These are phyloP conservation scores for Ochotona curzoniae DNA, from an alignment of 2,113 vertebrate species.

Conservation along the genomic window DNA sequence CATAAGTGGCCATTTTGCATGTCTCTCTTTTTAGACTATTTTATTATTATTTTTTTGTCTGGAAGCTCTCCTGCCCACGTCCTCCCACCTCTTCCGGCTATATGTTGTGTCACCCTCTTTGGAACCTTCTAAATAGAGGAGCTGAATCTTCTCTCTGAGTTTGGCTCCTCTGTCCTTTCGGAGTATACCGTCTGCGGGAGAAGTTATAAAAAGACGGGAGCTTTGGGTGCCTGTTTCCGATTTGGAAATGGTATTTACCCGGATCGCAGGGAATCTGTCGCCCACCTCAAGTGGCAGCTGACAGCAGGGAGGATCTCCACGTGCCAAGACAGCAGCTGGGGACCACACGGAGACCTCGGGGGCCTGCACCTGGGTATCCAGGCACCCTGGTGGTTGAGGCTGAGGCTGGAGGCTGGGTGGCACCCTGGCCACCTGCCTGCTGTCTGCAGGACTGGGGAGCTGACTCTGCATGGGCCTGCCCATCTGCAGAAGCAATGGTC, in stretches of 20 bases:
- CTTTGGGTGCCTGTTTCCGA: conserved; percentile 55
- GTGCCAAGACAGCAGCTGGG: not conserved
- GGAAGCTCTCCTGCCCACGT: not conserved
- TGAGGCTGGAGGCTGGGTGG: not conserved
- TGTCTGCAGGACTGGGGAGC: not conserved
- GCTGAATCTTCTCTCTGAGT: not conserved
- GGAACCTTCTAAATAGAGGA: conserved; percentile 57
- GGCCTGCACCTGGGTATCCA: not conserved
- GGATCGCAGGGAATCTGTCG: conserved; percentile 37
- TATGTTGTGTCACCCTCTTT: conserved; percentile 60
- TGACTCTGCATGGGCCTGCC: not conserved
- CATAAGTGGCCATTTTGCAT: conserved; percentile 6
- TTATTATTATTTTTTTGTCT: not conserved
- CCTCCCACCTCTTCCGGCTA: not conserved
- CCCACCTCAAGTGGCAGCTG: not conserved
- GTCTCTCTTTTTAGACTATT: not conserved
- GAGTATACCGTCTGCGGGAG: conserved; percentile 62
- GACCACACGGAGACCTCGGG: not conserved
- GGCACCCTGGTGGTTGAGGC: not conserved
- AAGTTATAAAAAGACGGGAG: conserved; percentile 63
- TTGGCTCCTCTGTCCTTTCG: conserved; percentile 64
- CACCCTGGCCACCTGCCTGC: not conserved
- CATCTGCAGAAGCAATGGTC: not conserved
- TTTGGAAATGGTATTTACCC: conserved; percentile 70
- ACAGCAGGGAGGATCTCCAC: not conserved